Conservation (phyloP, 2,797 vertebrate species). For the Alectoris magna region DNA sequence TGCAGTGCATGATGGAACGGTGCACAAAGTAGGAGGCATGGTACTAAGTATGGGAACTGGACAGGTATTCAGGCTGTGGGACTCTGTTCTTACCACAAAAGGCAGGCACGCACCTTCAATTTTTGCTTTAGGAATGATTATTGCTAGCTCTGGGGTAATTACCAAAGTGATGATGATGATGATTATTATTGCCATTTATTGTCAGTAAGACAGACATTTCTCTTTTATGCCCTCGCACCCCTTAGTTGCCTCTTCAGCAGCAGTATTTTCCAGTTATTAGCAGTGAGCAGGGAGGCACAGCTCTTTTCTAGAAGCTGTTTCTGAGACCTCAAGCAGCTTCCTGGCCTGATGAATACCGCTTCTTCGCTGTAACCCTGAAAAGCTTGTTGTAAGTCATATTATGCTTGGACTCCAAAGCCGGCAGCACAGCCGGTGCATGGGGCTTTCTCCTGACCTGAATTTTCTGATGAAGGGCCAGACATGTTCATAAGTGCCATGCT, state of each 20-base stretch:
- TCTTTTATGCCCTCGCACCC: neutral
- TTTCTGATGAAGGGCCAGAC: neutral
- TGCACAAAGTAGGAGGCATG: neutral
- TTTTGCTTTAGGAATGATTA: neutral
- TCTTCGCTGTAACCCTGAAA: neutral
- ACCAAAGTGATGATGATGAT: neutral
- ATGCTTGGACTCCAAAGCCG: neutral
- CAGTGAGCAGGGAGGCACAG: neutral
- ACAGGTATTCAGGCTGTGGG: neutral
- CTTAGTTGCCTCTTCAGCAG: neutral
- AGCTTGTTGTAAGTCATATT: neutral
- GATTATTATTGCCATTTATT: neutral
- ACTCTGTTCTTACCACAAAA: neutral
- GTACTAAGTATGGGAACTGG: neutral
- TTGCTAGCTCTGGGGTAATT: neutral
- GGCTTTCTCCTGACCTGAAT: slow-evolving; percentile 6
- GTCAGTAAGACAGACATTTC: neutral
- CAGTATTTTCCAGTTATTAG: neutral
- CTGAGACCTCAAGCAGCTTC: neutral
- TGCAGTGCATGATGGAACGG: neutral
- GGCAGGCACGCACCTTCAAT: neutral
- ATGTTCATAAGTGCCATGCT: accelerated
- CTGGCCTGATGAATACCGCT: neutral
- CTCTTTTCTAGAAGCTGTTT: slow-evolving; percentile 14
- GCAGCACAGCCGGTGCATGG: neutral